phyloP scores from a whole-genome alignment of 2,113 vertebrate species.

The Todiramphus saurophagus region DNA sequence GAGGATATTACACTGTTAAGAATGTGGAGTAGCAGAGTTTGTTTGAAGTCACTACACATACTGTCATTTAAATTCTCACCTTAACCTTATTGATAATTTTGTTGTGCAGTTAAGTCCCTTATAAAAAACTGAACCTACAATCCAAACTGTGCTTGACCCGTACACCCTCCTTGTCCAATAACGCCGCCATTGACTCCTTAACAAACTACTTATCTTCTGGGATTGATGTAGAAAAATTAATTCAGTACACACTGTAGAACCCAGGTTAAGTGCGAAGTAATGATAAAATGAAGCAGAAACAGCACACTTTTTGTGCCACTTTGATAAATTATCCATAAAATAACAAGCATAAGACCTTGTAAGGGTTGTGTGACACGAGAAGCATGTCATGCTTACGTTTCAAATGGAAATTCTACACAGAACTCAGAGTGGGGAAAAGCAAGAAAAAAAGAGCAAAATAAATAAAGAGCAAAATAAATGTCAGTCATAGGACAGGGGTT shows the following conservation, averaged over 20 bases:
- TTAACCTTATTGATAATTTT: neutral
- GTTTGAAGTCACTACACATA: neutral
- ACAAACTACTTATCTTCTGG: neutral
- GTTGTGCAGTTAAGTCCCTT: neutral
- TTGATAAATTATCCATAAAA: neutral
- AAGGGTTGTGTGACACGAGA: neutral
- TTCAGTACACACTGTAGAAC: neutral
- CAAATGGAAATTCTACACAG: neutral
- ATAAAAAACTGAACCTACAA: neutral
- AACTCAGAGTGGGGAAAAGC: rapidly evolving
- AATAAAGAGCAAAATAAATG: neutral
- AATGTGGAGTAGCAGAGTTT: neutral
- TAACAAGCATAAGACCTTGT: neutral
- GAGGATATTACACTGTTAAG: neutral
- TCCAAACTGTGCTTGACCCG: neutral
- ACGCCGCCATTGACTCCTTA: neutral
- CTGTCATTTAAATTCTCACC: neutral
- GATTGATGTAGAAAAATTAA: neutral
- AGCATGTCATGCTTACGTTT: rapidly evolving
- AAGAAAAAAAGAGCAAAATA: neutral
- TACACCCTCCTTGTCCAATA: neutral
- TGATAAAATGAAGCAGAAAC: neutral
- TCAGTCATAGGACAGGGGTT: rapidly evolving
- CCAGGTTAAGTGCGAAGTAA: neutral
- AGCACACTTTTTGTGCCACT: neutral